phyloP scores from a whole-genome alignment of 2,797 vertebrate species.

The Esox lucius region DNA sequence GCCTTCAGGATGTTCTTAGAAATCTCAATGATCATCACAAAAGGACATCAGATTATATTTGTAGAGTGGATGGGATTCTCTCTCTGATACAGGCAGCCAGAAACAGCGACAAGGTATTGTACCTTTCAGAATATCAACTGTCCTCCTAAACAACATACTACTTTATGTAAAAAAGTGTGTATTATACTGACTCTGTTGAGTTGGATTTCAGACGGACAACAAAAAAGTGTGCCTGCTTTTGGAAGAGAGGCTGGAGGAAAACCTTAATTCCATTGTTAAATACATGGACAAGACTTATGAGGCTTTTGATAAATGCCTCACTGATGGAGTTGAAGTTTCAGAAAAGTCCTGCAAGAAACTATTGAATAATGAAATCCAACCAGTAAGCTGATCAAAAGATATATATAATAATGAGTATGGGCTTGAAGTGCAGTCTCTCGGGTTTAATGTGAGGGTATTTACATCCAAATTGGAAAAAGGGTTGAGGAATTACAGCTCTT shows the following conservation, averaged over 20 bases:
- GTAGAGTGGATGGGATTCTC: slow-evolving; percentile 50
- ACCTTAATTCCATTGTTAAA: neutral
- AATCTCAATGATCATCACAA: slow-evolving; percentile 39
- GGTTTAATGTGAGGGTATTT: no score
- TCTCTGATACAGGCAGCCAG: slow-evolving; percentile 48
- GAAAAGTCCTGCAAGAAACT: neutral
- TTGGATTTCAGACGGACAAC: slow-evolving; percentile 25
- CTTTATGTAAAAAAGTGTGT: no score
- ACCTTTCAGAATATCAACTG: neutral
- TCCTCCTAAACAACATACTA: neutral
- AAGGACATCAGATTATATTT: slow-evolving; percentile 39
- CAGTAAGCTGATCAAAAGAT: no score
- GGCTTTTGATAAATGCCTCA: slow-evolving; percentile 31
- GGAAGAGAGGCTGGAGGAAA: neutral
- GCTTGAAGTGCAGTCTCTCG: no score
- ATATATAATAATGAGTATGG: no score
- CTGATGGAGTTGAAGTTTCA: slow-evolving; percentile 30
- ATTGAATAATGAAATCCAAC: neutral
- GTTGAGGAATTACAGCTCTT: no score
- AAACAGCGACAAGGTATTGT: neutral
- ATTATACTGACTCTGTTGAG: neutral
- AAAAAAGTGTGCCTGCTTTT: slow-evolving; percentile 15
- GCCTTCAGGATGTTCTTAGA: slow-evolving; percentile 45
- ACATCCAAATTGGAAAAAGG: no score
- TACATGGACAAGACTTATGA: neutral